These are phyloP conservation scores for Peromyscus leucopus DNA, from an alignment of 2,113 vertebrate genomes.

Conservation along the genomic window DNA sequence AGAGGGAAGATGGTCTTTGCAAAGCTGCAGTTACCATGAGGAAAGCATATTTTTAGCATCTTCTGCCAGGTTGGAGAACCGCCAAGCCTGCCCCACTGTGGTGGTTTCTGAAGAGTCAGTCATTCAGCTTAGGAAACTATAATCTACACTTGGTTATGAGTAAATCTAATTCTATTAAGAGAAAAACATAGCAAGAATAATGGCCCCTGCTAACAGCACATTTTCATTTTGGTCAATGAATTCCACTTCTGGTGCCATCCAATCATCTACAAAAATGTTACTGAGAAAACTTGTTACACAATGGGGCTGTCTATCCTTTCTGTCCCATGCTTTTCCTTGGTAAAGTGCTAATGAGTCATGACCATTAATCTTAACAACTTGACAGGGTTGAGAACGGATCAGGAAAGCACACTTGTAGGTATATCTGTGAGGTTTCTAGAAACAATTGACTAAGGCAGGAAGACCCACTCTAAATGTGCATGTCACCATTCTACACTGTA, in stretches of 20 bases:
- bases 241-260: background rate
- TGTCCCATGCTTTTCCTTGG: background rate
- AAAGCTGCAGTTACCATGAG: background rate
- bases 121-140: background rate
- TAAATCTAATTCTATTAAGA: slow-evolving; percentile 1
- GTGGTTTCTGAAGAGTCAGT: background rate
- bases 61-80: background rate
- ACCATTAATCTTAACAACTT: background rate
- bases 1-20: background rate
- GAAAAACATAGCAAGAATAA: slow-evolving; percentile 29
- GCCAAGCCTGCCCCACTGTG: background rate
- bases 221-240: slow-evolving; percentile 17
- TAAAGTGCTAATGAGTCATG: background rate
- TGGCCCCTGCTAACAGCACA: background rate
- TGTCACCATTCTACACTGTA: background rate
- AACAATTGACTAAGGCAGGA: background rate
- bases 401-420: background rate
- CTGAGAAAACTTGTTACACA: background rate
- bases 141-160: background rate
- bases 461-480: background rate
- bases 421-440: background rate
- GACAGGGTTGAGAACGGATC: background rate
- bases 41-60: slow-evolving; percentile 18
- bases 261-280: background rate
- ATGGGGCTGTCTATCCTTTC: background rate